Conservation (phyloP, 2,113 vertebrate species). For the Todiramphus chloris region DNA sequence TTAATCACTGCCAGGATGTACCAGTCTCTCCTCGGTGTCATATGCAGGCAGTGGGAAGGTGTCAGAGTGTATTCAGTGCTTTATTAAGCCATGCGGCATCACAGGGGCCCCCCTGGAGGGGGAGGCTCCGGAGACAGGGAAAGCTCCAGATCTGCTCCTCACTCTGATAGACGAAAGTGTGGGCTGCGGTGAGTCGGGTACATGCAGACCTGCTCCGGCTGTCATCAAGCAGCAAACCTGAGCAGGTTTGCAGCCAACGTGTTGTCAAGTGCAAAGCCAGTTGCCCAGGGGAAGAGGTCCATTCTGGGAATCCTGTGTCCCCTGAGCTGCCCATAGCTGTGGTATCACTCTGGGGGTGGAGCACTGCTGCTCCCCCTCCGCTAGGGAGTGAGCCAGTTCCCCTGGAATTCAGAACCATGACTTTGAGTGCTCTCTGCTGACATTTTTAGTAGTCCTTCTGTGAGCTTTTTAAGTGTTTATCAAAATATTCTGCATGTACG, state of each 20-base stretch:
- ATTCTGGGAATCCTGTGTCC: not conserved
- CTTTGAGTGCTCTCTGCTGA: not conserved
- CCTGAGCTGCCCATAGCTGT: not conserved
- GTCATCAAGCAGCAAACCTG: fast-evolving
- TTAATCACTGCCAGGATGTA: not conserved
- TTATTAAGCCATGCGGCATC: not conserved
- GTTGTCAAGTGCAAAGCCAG: not conserved
- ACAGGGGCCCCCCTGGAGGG: not conserved
- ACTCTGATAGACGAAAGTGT: fast-evolving
- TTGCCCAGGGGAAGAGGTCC: not conserved
- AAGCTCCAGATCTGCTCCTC: not conserved
- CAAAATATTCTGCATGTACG: not conserved
- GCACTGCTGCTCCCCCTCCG: fast-evolving
- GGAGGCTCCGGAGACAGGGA: not conserved
- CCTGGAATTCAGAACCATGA: fast-evolving
- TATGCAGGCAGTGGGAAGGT: not conserved
- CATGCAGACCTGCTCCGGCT: not conserved
- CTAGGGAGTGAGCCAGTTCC: not conserved
- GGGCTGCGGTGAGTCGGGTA: not conserved
- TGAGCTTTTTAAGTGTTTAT: not conserved
- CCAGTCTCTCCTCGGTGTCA: not conserved
- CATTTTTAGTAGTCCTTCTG: not conserved
- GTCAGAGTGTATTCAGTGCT: not conserved
- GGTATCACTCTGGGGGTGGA: fast-evolving
- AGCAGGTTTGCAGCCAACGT: not conserved